phyloP scores from a whole-genome alignment of 2,797 vertebrate species.

The Balearica regulorum region DNA sequence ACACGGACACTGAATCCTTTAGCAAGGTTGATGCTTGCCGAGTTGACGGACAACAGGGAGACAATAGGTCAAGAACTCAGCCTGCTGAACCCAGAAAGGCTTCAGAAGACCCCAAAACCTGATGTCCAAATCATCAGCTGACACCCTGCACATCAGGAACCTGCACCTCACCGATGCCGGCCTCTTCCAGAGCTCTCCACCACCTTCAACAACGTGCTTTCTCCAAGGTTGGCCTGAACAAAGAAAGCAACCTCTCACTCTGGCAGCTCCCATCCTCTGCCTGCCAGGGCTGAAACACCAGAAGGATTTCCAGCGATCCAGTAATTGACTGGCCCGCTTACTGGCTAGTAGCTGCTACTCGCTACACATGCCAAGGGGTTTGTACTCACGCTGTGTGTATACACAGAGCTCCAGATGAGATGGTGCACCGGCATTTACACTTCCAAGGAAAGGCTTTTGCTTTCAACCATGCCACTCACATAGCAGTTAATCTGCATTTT shows the following conservation, averaged over 20 bases:
- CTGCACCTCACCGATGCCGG: not conserved
- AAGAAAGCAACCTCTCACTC: not conserved
- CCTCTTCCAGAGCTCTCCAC: not conserved
- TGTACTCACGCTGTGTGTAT: not conserved
- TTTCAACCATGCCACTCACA: not conserved
- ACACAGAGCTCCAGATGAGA: not conserved
- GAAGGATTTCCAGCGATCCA: not conserved
- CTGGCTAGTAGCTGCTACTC: not conserved
- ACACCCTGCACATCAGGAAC: not conserved
- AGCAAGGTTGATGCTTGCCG: not conserved
- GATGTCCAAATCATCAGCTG: not conserved
- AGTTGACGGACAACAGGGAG: not conserved
- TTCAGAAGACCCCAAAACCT: not conserved
- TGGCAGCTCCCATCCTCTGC: not conserved
- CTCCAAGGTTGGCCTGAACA: not conserved
- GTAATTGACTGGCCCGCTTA: not conserved
- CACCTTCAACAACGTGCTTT: not conserved
- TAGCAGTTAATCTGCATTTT: not conserved
- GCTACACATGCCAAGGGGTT: not conserved
- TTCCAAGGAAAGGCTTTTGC: not conserved
- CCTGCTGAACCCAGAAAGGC: not conserved
- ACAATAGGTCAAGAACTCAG: not conserved
- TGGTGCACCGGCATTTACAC: rapidly evolving
- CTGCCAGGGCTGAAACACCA: not conserved
- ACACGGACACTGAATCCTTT: not conserved